Base-by-base conservation (phyloP, 1,140 invertebrate genomes). In the Trypoxylus dichotomus region DNA sequence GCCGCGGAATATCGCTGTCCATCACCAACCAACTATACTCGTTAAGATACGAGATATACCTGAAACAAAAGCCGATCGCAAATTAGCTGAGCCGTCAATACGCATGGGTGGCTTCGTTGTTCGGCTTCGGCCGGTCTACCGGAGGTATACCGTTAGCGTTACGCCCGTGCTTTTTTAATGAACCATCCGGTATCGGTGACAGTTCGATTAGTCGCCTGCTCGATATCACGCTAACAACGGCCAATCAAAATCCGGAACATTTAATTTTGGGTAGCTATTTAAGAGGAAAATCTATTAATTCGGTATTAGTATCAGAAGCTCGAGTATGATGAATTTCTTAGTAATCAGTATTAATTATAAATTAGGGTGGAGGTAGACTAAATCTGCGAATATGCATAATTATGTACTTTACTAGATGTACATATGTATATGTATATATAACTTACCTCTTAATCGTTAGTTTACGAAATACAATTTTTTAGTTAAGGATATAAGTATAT, bases 1-100 rank as follows among this genome's bases (percentile, higher is more conserved):
- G 60, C 60, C 60, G 60, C 27, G 24, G 60, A 27, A 68, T 68
- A 54, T 54, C 47, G 47, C 24, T 68, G 60, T 68, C 60, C 60
- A 68, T 68, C 60, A 24, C 60, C 19, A 29, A 68, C 60, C 60
- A 24, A 68, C 60, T 68, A 68, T 27, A 68, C 60, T 68, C 60
- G 60, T 68, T 68, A 68, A 68, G 60, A 68, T 68, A 68, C 60
- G 60, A 29, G 24, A 68, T 68, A 68, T 24, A 68, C 60, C 60
- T 68, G 60, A 68, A 68, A 27, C 60, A 68, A 68, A 68, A 68
- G 60, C 60, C 27, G 21, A 29, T 11, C 60, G 60, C 60, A 68
- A 68, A 68, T 68, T 68, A 68, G 24, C 60, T 29, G 60, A 3
- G 21, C 60, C 24, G 60, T 68, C 24, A 24, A 11, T 68, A 27